Conservation (phyloP, 2,113 vertebrate genomes). For the Falcunculus frontatus region DNA sequence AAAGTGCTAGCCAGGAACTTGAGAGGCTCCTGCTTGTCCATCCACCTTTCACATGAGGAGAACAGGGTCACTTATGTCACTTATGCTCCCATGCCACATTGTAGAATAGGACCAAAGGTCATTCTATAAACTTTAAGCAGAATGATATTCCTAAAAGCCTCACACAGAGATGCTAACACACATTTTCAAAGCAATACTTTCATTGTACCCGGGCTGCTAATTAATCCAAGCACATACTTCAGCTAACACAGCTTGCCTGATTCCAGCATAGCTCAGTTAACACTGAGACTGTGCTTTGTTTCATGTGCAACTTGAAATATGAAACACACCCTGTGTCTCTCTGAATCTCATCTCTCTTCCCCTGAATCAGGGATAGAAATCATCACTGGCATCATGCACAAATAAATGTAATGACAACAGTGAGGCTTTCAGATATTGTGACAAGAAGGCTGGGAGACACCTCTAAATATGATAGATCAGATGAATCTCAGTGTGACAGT, state of each 20-base stretch:
- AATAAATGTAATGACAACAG: neutral
- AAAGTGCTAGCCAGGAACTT: neutral
- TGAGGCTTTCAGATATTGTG: neutral
- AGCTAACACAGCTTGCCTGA: neutral
- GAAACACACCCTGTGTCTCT: neutral
- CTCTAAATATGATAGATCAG: neutral
- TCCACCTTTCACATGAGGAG: neutral
- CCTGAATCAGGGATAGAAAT: neutral
- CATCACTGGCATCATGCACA: neutral
- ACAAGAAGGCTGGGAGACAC: neutral
- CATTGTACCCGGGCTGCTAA: neutral
- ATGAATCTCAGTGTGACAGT: neutral
- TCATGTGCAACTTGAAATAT: neutral
- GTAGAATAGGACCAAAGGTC: neutral
- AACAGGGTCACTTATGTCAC: neutral
- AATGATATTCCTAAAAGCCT: neutral
- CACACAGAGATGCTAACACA: neutral
- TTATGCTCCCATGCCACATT: neutral
- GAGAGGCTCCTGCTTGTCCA: neutral
- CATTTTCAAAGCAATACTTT: neutral
- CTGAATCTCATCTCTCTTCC: neutral
- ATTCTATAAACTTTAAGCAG: neutral
- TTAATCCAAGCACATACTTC: neutral
- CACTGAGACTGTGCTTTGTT: neutral
- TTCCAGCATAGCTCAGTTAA: neutral